Evolutionary conservation across 2,797 vertebrate species (phyloP), one percentile per base, ranked within the genome.

Genomic region (Microchirus variegatus): DNA sequence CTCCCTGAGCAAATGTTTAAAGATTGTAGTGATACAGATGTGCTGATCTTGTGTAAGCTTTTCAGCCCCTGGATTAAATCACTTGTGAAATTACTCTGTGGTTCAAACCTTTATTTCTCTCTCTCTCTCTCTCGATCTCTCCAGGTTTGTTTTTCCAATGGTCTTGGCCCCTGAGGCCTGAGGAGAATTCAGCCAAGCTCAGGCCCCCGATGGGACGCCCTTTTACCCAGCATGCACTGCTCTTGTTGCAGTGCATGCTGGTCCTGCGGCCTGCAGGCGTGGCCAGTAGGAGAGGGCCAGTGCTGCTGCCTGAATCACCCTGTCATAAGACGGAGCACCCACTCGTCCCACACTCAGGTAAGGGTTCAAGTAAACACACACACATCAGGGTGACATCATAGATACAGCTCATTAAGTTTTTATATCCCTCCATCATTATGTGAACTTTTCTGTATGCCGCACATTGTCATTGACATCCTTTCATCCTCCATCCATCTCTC

Each of bases 281-380:
- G 78, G 85, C 79, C 42, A 31, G 87, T 52, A 87, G 92, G 85
- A 90, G 90, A 87, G 88, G 86, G 59, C 85, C 88, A 0, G 84
- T 86, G 69, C 72, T 90, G 60, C 82, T 80, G 59, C 94, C 93
- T 0, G 90, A 94, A 12, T 90, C 85, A 0, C 91, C 89, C 51
- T 99, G 97, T 86, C 92, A 95, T 80, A 92, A 89, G 87, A 86
- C 81, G 0, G 96, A 96, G 77, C 97, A 98, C 68, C 97, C 96
- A 0, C 70, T 98, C 76, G 77, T 97, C 66, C 89, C 95, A 55
- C 95, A 97, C 79, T 91, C 94, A 95, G 97, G 97, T 98, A 80
- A 73, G 79, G 31, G 38, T 17, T 52, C 31, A 31, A 31, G 8
- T 26, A 31, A 13, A 54, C 6, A 46, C 40, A 51, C 17, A 45